Evolutionary conservation across 2,797 vertebrate genomes (phyloP), one percentile per base, ranked within the genome.

Genomic region (Lagothrix lagotricha): DNA sequence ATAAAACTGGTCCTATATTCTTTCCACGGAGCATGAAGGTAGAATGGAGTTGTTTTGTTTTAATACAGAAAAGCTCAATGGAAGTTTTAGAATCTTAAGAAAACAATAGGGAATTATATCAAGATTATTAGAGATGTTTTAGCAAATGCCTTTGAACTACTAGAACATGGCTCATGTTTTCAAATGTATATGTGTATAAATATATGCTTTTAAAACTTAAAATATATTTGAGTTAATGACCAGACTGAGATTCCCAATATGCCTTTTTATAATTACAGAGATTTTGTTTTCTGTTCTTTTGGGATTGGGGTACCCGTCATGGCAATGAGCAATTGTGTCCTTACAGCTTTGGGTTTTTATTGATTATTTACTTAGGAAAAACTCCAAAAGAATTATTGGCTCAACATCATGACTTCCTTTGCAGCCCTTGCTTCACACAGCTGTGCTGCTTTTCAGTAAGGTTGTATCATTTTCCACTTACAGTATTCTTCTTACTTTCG

Each of bases 301-400:
- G 20, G 17, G 39, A 67, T 9, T 41, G 33, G 36, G 20, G 13
- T 72, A 52, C 19, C 12, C 19, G 44, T 84, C 28, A 20, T 8
- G 76, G 28, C 46, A 44, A 26, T 1, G 4, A 88, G 54, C 2
- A 48, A 80, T 30, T 80, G 12, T 67, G 28, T 52, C 41, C 30
- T 11, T 70, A 79, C 0, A 15, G 5, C 19, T 91, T 77, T 19
- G 26, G 72, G 5, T 5, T 39, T 91, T 79, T 46, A 90, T 20
- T 80, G n/a, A 67, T 93, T 58, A 83, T 73, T 79, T 57, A 20
- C n/a, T 88, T 90, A 48, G 33, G 15, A 67, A 39, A 97, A 58
- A 24, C 17, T 82, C 75, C 52, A n/a, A 33, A 93, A 93, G 13
- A 30, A 64, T 36, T n/a, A 46, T 22, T 82, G 8, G 2, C 8